A percentile compares a stretch with the other conserved stretches of the same genome.
Conservation (phyloP, 2,888 invertebrate species). For the Achlya flavicornis region DNA sequence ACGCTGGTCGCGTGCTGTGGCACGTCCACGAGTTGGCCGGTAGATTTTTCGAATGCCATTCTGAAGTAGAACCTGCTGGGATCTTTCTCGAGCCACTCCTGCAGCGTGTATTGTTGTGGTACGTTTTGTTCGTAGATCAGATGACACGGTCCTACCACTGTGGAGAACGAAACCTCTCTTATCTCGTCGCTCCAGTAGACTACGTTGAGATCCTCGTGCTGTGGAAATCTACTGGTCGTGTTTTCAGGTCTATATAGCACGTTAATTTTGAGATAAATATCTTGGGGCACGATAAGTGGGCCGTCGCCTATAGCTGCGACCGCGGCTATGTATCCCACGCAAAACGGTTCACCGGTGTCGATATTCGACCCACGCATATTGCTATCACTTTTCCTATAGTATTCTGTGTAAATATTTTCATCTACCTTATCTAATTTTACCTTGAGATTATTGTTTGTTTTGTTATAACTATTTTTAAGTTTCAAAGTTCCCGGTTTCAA, state of each 20-base stretch:
- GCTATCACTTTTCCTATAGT: slow-evolving; percentile 89
- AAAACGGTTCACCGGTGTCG: slow-evolving; percentile 90
- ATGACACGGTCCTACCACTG: slow-evolving; percentile 88
- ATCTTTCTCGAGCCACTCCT: slow-evolving; percentile 86
- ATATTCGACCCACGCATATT: slow-evolving; percentile 88
- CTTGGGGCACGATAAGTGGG: slow-evolving; percentile 78
- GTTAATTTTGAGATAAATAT: slow-evolving; percentile 86
- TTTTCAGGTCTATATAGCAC: slow-evolving; percentile 91
- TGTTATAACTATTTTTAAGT: slow-evolving; percentile 71
- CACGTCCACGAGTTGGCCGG: slow-evolving; percentile 84
- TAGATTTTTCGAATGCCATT: slow-evolving; percentile 85
- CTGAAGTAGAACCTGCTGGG: slow-evolving; percentile 90
- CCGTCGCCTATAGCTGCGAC: slow-evolving; percentile 83
- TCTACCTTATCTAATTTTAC: slow-evolving; percentile 83
- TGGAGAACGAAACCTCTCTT: slow-evolving; percentile 82
- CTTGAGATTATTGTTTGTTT: slow-evolving; percentile 42
- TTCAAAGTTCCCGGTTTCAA: slow-evolving; percentile 86
- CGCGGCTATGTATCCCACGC: slow-evolving; percentile 87
- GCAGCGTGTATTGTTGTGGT: slow-evolving; percentile 73
- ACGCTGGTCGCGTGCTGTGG: slow-evolving; percentile 84
- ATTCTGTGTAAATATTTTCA: slow-evolving; percentile 91
- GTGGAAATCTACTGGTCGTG: slow-evolving; percentile 85
- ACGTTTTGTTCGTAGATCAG: slow-evolving; percentile 86
- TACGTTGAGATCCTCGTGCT: slow-evolving; percentile 88
- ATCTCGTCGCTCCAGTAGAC: slow-evolving; percentile 92